Evolutionary conservation across 1,140 invertebrate species (phyloP).

Genomic region (Mycetomoellerius zeteki): DNA sequence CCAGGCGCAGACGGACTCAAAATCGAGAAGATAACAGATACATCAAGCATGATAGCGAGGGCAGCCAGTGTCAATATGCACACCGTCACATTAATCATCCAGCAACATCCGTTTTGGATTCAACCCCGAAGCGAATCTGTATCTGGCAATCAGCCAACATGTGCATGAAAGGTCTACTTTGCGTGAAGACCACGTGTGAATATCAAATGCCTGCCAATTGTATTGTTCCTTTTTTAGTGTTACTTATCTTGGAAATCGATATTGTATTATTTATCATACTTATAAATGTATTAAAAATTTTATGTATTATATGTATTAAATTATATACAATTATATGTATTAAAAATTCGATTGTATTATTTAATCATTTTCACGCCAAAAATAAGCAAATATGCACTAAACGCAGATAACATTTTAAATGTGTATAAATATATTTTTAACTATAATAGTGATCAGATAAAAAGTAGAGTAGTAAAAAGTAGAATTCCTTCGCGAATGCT

Average conservation of each 20-base stretch:
- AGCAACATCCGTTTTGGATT: constrained; percentile 29
- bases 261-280: neutral
- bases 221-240: neutral
- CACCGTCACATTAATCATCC: constrained; percentile 47
- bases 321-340: neutral
- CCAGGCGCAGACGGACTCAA: no score
- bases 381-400: neutral
- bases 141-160: constrained; percentile 37
- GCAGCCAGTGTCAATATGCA: constrained; percentile 26
- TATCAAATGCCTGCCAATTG: neutral
- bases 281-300: neutral
- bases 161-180: constrained; percentile 1
- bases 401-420: neutral
- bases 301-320: constrained; percentile 7
- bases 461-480: constrained; percentile 4
- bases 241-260: neutral
- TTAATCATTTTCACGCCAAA: neutral
- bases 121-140: constrained; percentile 27
- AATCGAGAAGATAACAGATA: constrained; percentile 22
- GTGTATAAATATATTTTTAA: neutral
- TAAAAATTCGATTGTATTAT: neutral
- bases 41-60: neutral
- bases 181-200: neutral
- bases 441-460: neutral
- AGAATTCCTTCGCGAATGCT: neutral